Evolutionary conservation across 2,797 vertebrate genomes (phyloP).

Genomic region (Heteromormyrus szaboi): DNA sequence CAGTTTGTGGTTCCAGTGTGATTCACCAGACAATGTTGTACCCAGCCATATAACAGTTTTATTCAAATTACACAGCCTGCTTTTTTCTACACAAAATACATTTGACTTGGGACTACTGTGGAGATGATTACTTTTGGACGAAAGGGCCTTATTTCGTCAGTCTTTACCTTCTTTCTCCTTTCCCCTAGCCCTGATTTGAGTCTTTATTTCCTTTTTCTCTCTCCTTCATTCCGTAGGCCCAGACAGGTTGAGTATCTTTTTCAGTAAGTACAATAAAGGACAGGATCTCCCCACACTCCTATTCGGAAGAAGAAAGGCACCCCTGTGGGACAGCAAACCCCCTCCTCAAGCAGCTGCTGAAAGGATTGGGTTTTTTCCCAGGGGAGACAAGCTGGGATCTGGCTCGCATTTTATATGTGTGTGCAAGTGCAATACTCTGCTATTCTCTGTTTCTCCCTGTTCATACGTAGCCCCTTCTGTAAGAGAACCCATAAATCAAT

Average conservation of each 20-base stretch:
- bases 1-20: background rate
- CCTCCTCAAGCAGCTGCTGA: conserved; percentile 14
- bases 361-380: conserved; percentile 19
- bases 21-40: background rate
- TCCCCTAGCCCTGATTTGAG: background rate
- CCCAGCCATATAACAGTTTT: background rate
- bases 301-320: conserved; percentile 8
- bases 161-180: background rate
- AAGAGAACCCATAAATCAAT: background rate
- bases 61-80: background rate
- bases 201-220: background rate
- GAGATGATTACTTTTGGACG: background rate
- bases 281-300: conserved; percentile 16
- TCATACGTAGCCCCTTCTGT: background rate
- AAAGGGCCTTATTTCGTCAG: background rate
- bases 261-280: conserved; percentile 21
- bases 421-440: conserved; percentile 1
- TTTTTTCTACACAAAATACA: background rate
- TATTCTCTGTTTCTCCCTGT: background rate
- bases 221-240: background rate
- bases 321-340: conserved; percentile 17
- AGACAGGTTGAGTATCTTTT: conserved; percentile 18
- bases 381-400: background rate
- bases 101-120: background rate
- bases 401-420: background rate